phyloP scores from a whole-genome alignment of 2,888 invertebrate species.

The Phengaris arion region DNA sequence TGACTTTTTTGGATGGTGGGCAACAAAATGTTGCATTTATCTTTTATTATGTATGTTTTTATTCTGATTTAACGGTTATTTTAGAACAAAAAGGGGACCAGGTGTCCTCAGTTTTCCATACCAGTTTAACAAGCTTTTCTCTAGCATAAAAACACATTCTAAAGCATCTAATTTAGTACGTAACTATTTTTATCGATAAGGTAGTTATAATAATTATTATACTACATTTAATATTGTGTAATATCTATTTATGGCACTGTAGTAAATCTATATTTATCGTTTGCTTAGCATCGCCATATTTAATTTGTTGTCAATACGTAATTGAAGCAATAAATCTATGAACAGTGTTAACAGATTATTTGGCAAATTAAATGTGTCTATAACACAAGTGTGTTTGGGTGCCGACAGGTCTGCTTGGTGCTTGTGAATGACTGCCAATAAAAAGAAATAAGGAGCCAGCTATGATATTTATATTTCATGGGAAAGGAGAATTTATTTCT shows the following conservation, averaged over 20 bases:
- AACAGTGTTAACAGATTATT: neutral
- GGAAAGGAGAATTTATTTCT: neutral
- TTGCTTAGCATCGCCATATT: neutral
- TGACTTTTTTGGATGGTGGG: too few relatives aligned
- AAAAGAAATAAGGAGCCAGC: neutral
- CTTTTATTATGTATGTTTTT: too few relatives aligned
- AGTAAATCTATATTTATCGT: conserved; percentile 10
- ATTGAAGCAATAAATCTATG: conserved; percentile 12
- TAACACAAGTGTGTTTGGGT: conserved; percentile 4
- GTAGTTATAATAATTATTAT: too few relatives aligned
- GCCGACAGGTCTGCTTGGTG: conserved; percentile 13
- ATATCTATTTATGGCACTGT: conserved; percentile 4
- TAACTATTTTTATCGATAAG: too few relatives aligned
- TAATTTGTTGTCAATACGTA: conserved; percentile 4
- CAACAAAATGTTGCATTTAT: too few relatives aligned
- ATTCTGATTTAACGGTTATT: too few relatives aligned
- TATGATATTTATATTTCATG: neutral
- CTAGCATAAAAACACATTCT: too few relatives aligned
- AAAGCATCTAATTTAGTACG: too few relatives aligned
- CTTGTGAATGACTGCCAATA: neutral
- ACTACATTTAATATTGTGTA: neutral
- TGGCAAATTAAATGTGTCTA: conserved; percentile 27
- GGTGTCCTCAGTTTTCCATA: too few relatives aligned
- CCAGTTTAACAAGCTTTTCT: too few relatives aligned
- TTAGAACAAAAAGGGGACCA: too few relatives aligned